These are phyloP conservation scores for Smittia sp. DNA, from an alignment of 2,888 invertebrate species.

Conservation along the genomic window DNA sequence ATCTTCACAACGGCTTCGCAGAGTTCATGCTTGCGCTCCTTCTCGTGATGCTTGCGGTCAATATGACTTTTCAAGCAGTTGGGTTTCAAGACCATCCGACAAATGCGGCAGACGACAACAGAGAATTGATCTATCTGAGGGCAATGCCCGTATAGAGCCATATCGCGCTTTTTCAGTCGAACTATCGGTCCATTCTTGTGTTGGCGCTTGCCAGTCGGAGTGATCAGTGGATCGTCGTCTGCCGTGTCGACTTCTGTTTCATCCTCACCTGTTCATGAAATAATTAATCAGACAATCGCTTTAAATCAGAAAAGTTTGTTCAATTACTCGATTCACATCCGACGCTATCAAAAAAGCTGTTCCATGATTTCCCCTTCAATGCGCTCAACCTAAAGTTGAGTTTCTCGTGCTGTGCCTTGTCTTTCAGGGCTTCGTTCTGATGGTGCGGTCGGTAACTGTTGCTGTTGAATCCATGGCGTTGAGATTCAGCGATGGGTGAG, in stretches of 20 bases:
- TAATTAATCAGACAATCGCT: not conserved
- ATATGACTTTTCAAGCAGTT: conserved; percentile 74
- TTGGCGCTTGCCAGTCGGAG: conserved; percentile 10
- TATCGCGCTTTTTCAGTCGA: conserved; percentile 60
- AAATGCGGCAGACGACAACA: conserved; percentile 75
- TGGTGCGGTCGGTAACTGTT: not conserved
- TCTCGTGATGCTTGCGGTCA: conserved; percentile 56
- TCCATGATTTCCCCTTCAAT: conserved; percentile 36
- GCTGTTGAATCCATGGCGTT: not conserved
- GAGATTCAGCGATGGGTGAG: conserved; percentile 8
- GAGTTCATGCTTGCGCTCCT: not conserved
- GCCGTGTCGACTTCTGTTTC: conserved; percentile 7
- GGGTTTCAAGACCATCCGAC: conserved; percentile 73
- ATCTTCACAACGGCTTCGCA: conserved; percentile 21
- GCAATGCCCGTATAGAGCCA: conserved; percentile 73
- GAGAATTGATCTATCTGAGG: conserved; percentile 74
- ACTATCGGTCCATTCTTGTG: conserved; percentile 53
- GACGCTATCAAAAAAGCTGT: not conserved
- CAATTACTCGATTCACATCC: conserved; percentile 13
- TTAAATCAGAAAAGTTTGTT: not conserved
- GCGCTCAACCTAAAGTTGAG: not conserved
- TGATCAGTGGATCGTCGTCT: conserved; percentile 17
- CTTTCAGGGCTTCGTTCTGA: not conserved
- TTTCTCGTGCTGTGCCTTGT: not conserved
- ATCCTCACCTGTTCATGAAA: conserved; percentile 27